phyloP scores from a whole-genome alignment of 2,888 invertebrate genomes.

The Apocheima hispidaria region DNA sequence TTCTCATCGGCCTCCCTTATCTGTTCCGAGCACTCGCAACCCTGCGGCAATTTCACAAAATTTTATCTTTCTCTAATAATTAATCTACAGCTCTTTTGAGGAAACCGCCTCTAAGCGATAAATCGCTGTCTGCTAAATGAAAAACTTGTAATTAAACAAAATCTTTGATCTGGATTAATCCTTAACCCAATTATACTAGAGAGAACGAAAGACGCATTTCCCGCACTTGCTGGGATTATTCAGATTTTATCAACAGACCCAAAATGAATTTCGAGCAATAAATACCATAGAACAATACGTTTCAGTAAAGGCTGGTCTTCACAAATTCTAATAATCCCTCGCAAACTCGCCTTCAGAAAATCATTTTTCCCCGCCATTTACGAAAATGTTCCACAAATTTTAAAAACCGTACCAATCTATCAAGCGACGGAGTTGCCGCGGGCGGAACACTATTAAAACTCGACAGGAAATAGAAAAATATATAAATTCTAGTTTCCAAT shows the following conservation, averaged over 20 bases:
- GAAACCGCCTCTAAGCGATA: conserved; percentile 77
- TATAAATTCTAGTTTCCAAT: conserved; percentile 5
- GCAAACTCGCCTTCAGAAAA: conserved; percentile 13
- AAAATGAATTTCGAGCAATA: conserved; percentile 50
- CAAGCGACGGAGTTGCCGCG: conserved; percentile 35
- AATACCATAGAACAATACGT: conserved; percentile 38
- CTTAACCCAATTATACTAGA: conserved; percentile 57
- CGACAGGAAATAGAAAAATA: conserved; percentile 17
- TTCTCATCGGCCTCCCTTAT: conserved; percentile 75
- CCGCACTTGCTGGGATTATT: conserved; percentile 40
- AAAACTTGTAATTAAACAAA: conserved; percentile 76
- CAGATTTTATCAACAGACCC: conserved; percentile 46
- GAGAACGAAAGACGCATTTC: conserved; percentile 41
- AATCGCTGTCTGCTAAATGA: conserved; percentile 71
- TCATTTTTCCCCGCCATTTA: conserved; percentile 12
- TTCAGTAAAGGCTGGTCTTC: conserved; percentile 33
- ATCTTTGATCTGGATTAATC: conserved; percentile 76
- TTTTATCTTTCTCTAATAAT: conserved; percentile 83
- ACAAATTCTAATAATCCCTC: conserved; percentile 17
- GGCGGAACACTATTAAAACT: conserved; percentile 31
- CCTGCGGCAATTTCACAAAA: conserved; percentile 77
- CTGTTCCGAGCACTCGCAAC: conserved; percentile 73
- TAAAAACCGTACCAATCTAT: conserved; percentile 32
- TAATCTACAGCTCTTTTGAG: conserved; percentile 78
- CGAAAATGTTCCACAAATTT: conserved; percentile 31